Evolutionary conservation across 2,797 vertebrate species (phyloP).

Genomic region (Eremophila alpestris): DNA sequence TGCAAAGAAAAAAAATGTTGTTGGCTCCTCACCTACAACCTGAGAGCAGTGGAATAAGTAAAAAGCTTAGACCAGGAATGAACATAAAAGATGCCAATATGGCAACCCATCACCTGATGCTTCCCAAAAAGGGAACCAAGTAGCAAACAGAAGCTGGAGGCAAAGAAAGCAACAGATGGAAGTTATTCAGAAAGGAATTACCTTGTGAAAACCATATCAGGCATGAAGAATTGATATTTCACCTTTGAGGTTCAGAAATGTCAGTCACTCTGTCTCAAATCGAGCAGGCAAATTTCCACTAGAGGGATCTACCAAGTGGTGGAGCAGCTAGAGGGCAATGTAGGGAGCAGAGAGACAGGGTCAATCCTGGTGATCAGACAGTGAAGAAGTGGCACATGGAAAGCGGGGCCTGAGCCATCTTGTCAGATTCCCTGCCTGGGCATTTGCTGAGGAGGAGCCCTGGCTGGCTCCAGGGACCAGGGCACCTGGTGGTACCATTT

Average conservation of each 20-base stretch:
- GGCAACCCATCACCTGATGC: not conserved
- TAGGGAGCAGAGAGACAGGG: not conserved
- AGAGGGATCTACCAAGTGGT: not conserved
- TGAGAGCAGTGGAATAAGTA: not conserved
- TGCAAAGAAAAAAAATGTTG: not conserved
- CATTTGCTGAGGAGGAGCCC: not conserved
- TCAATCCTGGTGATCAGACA: not conserved
- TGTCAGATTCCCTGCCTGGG: not conserved
- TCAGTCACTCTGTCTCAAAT: not conserved
- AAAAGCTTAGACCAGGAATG: not conserved
- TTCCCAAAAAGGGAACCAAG: not conserved
- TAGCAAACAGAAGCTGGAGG: not conserved
- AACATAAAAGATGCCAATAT: not conserved
- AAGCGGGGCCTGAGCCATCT: not conserved
- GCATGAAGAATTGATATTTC: not conserved
- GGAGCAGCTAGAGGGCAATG: not conserved
- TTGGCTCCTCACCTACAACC: not conserved
- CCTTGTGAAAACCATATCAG: not conserved
- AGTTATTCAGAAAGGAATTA: not conserved
- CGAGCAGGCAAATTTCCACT: not conserved
- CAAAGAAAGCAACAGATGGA: not conserved
- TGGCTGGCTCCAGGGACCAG: not conserved
- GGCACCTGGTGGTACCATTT: not conserved
- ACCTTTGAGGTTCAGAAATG: not conserved
- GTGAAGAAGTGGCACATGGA: not conserved